Percentiles rank a stretch among this genome's conserved stretches.
Conservation (phyloP, 2,797 vertebrate genomes). For the Phoxinus dragarum region DNA sequence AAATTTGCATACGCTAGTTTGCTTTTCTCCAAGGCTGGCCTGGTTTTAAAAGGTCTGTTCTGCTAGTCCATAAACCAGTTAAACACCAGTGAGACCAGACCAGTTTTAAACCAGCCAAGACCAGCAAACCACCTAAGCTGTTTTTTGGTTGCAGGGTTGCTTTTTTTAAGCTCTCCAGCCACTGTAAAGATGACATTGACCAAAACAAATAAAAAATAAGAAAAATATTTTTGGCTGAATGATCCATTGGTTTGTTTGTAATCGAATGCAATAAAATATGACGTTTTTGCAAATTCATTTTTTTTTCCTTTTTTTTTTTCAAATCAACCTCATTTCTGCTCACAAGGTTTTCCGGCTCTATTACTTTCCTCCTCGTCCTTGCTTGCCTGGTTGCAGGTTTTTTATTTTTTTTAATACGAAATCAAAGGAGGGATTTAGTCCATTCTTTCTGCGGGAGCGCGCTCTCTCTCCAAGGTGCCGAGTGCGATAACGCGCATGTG, state of each 20-base stretch:
- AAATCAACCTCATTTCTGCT: not conserved
- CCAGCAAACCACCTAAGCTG: not conserved
- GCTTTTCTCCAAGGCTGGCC: not conserved
- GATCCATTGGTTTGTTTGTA: not conserved
- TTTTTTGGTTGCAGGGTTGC: not conserved
- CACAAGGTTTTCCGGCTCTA: not conserved
- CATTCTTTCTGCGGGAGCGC: slow-evolving; percentile 43
- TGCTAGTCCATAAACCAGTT: not conserved
- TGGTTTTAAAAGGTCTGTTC: not conserved
- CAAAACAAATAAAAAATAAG: not conserved
- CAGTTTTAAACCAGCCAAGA: not conserved
- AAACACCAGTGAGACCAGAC: not conserved
- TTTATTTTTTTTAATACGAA: not conserved
- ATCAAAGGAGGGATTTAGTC: slow-evolving; percentile 57
- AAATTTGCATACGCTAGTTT: not conserved
- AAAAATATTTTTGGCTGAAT: not conserved
- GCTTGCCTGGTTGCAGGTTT: slow-evolving; percentile 13
- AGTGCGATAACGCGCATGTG: slow-evolving; percentile 80
- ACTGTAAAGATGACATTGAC: not conserved
- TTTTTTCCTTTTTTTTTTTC: too few relatives aligned
- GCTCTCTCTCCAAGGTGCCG: slow-evolving; percentile 73
- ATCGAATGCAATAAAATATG: not conserved
- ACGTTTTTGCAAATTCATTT: not conserved
- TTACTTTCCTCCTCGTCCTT: slow-evolving; percentile 11
- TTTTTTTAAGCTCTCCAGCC: not conserved